These are phyloP conservation scores for Fundulus diaphanus DNA, from an alignment of 2,797 vertebrate genomes.

Conservation along the genomic window DNA sequence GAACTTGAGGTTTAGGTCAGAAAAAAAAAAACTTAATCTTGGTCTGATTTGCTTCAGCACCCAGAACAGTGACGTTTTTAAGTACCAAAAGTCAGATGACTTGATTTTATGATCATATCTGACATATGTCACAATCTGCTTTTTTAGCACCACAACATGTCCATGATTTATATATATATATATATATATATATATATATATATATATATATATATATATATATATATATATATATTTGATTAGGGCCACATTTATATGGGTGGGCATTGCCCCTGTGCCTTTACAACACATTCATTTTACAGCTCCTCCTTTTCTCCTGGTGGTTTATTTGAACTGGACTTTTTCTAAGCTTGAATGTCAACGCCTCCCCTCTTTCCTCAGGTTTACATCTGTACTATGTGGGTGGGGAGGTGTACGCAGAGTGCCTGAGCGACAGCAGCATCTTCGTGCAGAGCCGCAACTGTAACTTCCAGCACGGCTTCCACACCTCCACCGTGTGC, in stretches of 20 bases:
- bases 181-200: too few species aligned
- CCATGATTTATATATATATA: too few species aligned
- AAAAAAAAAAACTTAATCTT: background rate
- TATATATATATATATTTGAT: background rate
- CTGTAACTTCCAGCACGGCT: constrained; percentile 98
- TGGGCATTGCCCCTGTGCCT: background rate
- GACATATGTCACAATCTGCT: too few species aligned
- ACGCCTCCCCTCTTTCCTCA: constrained; percentile 45
- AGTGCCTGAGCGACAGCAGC: constrained; percentile 98
- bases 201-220: too few species aligned
- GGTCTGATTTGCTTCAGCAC: background rate
- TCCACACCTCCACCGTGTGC: constrained; percentile 96
- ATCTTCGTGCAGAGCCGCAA: constrained; percentile 99
- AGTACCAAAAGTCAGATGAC: too few species aligned
- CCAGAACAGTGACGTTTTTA: too few species aligned
- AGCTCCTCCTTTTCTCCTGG: background rate
- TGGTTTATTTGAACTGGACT: background rate
- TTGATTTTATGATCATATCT: too few species aligned
- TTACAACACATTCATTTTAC: background rate
- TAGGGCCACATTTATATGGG: background rate
- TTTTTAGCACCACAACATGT: too few species aligned
- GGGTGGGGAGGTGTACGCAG: constrained; percentile 95
- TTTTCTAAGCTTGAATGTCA: background rate
- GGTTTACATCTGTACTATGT: constrained; percentile 97
- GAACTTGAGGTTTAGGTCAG: background rate